phyloP scores from a whole-genome alignment of 1,140 invertebrate genomes.

The Tetramorium simillimum region DNA sequence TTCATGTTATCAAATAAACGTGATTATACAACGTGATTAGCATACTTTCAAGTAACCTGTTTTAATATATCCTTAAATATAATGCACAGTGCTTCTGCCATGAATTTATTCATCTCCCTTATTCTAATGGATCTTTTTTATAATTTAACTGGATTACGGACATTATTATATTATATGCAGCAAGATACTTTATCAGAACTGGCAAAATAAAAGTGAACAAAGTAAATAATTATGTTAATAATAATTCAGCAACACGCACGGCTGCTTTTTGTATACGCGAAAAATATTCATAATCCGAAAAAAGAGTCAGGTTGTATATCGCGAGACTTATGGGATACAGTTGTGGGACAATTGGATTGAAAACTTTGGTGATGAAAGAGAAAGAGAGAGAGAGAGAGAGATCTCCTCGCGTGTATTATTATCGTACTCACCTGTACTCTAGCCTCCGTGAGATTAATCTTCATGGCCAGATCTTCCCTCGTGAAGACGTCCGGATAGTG shows the following conservation, averaged over 20 bases:
- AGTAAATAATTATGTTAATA: constrained; percentile 33
- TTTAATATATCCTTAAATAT: constrained; percentile 60
- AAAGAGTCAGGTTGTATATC: neutral
- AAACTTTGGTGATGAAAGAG: neutral
- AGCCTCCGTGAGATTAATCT: constrained; percentile 98
- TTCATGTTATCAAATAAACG: constrained; percentile 58
- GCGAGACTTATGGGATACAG: neutral
- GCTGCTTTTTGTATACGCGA: neutral
- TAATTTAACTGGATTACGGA: constrained; percentile 19
- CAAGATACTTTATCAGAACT: constrained; percentile 8
- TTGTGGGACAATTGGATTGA: neutral
- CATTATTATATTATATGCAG: constrained; percentile 13
- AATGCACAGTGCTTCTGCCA: neutral
- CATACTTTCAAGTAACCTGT: constrained; percentile 53
- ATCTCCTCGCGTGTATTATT: neutral
- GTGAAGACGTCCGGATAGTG: constrained; percentile 99
- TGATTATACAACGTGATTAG: constrained; percentile 58
- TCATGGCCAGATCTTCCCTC: constrained; percentile 98
- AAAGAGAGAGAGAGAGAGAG: neutral
- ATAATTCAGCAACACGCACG: neutral
- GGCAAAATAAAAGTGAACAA: constrained; percentile 1
- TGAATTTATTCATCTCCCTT: constrained; percentile 39
- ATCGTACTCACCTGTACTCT: constrained; percentile 94
- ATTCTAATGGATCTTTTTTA: constrained; percentile 31
- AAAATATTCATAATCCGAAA: neutral